Evolutionary conservation across 2,888 invertebrate genomes (phyloP).

Genomic region (Oscheius sp.): DNA sequence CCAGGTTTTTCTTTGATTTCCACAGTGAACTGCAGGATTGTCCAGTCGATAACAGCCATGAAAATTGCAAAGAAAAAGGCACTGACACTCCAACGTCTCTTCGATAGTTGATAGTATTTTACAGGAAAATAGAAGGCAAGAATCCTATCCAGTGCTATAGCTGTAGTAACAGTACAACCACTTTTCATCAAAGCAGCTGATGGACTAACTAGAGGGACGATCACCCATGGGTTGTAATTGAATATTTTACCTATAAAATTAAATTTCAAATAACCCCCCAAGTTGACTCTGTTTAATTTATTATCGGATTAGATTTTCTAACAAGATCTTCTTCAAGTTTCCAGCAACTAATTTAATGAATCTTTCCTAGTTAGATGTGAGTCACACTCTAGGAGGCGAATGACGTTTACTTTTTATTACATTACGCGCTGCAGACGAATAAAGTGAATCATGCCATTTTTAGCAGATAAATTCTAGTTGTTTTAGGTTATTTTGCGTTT

Average conservation of each 20-base stretch:
- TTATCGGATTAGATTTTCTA: no score
- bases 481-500: no score
- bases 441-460: no score
- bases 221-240: constrained; percentile 34
- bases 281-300: no score
- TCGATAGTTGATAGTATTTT: constrained; percentile 36
- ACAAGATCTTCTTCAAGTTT: no score
- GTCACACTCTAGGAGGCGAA: no score
- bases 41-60: constrained; percentile 39
- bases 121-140: constrained; percentile 38
- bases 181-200: constrained; percentile 43
- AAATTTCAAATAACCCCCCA: no score
- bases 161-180: constrained; percentile 43
- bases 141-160: constrained; percentile 40
- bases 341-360: no score
- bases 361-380: no score
- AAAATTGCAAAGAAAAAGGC: constrained; percentile 33
- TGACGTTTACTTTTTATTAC: no score
- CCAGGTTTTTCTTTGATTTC: constrained; percentile 28
- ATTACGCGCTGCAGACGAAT: no score
- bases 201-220: constrained; percentile 37
- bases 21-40: constrained; percentile 32
- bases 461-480: no score
- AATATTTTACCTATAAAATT: constrained; percentile 30
- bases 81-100: constrained; percentile 34